phyloP scores from a whole-genome alignment of 2,888 invertebrate species.

The Phyllotreta striolata region DNA sequence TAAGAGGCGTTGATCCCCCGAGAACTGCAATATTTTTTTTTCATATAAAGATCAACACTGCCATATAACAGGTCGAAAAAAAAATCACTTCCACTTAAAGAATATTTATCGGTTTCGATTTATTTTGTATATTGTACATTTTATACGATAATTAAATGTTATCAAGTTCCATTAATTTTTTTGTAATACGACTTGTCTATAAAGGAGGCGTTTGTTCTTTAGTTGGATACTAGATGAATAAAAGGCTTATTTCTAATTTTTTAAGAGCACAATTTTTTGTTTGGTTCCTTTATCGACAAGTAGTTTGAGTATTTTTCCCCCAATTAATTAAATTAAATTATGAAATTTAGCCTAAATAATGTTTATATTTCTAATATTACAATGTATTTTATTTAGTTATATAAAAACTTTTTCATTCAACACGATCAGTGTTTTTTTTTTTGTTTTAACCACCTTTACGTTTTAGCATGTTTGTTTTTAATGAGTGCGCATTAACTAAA shows the following conservation, averaged over 20 bases:
- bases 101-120: slow-evolving; percentile 30
- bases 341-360: slow-evolving; percentile 57
- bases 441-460: slow-evolving; percentile 40
- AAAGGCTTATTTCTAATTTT: too few relatives aligned
- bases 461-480: slow-evolving; percentile 43
- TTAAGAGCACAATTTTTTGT: background rate
- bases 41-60: slow-evolving; percentile 50
- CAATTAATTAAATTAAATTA: slow-evolving; percentile 47
- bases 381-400: slow-evolving; percentile 60
- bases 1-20: slow-evolving; percentile 46
- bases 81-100: slow-evolving; percentile 35
- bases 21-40: slow-evolving; percentile 48
- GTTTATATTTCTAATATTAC: slow-evolving; percentile 58
- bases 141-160: slow-evolving; percentile 34
- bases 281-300: slow-evolving; percentile 42
- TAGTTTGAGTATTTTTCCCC: slow-evolving; percentile 34
- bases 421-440: slow-evolving; percentile 50
- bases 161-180: slow-evolving; percentile 26
- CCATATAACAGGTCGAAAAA: slow-evolving; percentile 46
- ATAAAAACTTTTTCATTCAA: slow-evolving; percentile 55
- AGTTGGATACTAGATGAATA: background rate
- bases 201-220: slow-evolving; percentile 33
- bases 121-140: slow-evolving; percentile 47
- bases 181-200: slow-evolving; percentile 39
- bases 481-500: slow-evolving; percentile 37